Conservation (phyloP, 2,113 vertebrate species). For the Alosa alosa region DNA sequence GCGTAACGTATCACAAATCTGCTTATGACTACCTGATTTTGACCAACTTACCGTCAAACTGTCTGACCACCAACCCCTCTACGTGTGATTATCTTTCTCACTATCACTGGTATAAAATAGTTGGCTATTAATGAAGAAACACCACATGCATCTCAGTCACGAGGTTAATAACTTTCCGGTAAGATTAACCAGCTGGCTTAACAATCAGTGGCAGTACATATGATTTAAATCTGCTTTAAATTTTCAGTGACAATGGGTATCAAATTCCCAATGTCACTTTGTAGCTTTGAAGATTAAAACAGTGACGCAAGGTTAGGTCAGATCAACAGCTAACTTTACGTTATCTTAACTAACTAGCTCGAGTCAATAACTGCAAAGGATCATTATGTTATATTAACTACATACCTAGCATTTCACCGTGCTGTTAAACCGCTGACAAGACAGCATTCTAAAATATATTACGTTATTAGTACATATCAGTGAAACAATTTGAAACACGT, state of each 20-base stretch:
- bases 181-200: not conserved
- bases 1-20: not conserved
- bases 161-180: not conserved
- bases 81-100: not conserved
- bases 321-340: not conserved
- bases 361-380: not conserved
- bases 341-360: not conserved
- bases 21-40: not conserved
- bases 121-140: not conserved
- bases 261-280: not conserved
- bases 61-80: not conserved
- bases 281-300: not conserved
- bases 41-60: not conserved
- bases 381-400: not conserved
- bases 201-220: not conserved
- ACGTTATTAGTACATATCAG: not conserved
- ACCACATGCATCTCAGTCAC: conserved; percentile 5
- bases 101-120: not conserved
- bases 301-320: conserved; percentile 16
- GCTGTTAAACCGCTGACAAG: not conserved
- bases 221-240: not conserved
- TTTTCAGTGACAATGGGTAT: not conserved
- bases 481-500: not conserved
- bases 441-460: not conserved
- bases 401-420: not conserved